A percentile compares a stretch with the other conserved stretches of the same genome.
Conservation (phyloP, 2,113 vertebrate genomes). For the Chaetodon auriga region DNA sequence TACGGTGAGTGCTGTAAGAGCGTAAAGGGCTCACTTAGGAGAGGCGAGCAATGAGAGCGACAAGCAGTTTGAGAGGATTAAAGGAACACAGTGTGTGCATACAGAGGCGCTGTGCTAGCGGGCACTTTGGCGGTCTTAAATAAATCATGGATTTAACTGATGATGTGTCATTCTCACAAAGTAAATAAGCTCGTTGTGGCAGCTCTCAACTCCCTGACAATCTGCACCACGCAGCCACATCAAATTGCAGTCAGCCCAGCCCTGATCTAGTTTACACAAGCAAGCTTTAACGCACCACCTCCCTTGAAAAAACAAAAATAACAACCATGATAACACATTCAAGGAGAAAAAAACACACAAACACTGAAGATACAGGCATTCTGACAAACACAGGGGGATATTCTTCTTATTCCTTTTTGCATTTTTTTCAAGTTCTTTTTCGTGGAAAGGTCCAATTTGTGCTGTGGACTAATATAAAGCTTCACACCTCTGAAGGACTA, state of each 20-base stretch:
- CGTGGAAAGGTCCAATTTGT: conserved; percentile 75
- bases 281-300: conserved; percentile 36
- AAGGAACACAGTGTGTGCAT: conserved; percentile 62
- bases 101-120: conserved; percentile 66
- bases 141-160: conserved; percentile 74
- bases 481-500: conserved; percentile 72
- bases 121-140: conserved; percentile 79
- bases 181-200: conserved; percentile 74
- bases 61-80: conserved; percentile 67
- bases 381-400: conserved; percentile 52
- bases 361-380: conserved; percentile 57
- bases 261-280: conserved; percentile 43
- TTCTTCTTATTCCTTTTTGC: conserved; percentile 47
- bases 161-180: conserved; percentile 72
- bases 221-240: conserved; percentile 60
- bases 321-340: conserved; percentile 50
- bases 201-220: conserved; percentile 61
- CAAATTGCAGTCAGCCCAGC: conserved; percentile 52
- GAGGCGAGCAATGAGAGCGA: conserved; percentile 46
- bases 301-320: conserved; percentile 46
- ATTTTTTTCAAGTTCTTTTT: conserved; percentile 57
- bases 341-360: conserved; percentile 19
- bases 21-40: conserved; percentile 51
- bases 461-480: conserved; percentile 80
- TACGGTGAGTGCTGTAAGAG: conserved; percentile 25